Percentiles rank a stretch among this genome's conserved stretches.
phyloP scores from a whole-genome alignment of 1,140 invertebrate species.

The Orchestia grillus region DNA sequence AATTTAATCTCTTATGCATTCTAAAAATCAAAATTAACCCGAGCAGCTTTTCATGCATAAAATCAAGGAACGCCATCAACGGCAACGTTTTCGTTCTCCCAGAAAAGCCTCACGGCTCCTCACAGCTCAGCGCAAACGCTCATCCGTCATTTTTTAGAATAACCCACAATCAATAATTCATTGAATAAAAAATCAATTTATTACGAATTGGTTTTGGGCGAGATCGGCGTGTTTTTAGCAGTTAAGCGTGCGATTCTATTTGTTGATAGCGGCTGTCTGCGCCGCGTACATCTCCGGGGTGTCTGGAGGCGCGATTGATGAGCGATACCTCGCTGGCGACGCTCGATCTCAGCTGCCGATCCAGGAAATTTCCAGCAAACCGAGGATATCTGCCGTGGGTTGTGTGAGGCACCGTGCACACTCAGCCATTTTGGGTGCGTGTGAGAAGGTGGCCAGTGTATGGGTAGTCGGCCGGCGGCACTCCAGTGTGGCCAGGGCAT shows the following conservation, averaged over 20 bases:
- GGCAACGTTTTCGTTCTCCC: neutral
- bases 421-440: too few species aligned
- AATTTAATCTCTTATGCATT: neutral
- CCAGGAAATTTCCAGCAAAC: too few species aligned
- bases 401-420: too few species aligned
- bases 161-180: slow-evolving; percentile 23
- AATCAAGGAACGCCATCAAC: neutral
- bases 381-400: too few species aligned
- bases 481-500: too few species aligned
- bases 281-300: neutral
- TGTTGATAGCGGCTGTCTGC: neutral
- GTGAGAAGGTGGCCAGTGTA: too few species aligned
- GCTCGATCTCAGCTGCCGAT: too few species aligned
- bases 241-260: slow-evolving; percentile 8
- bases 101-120: neutral
- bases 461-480: too few species aligned
- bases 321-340: neutral
- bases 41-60: neutral
- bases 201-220: neutral
- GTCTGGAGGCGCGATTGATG: neutral
- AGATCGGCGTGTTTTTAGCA: neutral
- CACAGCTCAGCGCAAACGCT: neutral
- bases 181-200: slow-evolving; percentile 49
- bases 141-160: neutral
- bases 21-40: neutral